Conservation (phyloP, 1,140 invertebrate species). For the Tetramorium alpestre region DNA sequence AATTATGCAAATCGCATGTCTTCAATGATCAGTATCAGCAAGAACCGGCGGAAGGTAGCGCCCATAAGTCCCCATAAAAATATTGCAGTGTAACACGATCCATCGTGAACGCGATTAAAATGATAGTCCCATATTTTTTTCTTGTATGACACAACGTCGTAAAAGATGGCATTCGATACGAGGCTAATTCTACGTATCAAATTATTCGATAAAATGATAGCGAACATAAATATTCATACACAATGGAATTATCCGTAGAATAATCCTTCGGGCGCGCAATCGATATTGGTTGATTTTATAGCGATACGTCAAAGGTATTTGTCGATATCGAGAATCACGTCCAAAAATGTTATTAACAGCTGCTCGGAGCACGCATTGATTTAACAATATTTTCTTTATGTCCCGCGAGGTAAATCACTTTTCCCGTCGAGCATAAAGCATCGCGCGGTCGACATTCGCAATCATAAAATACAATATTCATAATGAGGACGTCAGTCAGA, state of each 20-base stretch:
- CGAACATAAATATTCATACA: slow-evolving; percentile 13
- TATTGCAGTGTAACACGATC: slow-evolving; percentile 44
- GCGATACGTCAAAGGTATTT: slow-evolving; percentile 23
- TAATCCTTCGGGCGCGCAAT: slow-evolving; percentile 6
- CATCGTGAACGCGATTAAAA: slow-evolving; percentile 22
- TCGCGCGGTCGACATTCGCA: slow-evolving; percentile 41
- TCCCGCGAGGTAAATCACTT: slow-evolving; percentile 49
- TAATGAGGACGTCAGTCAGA: slow-evolving; percentile 74
- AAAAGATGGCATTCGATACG: slow-evolving; percentile 19
- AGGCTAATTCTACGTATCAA: slow-evolving; percentile 12
- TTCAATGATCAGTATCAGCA: slow-evolving; percentile 39
- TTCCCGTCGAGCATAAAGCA: slow-evolving; percentile 52
- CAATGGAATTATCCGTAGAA: slow-evolving; percentile 19
- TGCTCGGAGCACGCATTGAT: slow-evolving; percentile 41
- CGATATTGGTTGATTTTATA: slow-evolving; percentile 35
- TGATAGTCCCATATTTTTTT: slow-evolving; percentile 11
- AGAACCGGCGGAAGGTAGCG: not conserved
- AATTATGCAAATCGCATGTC: slow-evolving; percentile 56
- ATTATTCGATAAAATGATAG: not conserved
- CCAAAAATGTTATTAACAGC: slow-evolving; percentile 51
- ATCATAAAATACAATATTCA: slow-evolving; percentile 80
- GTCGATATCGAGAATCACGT: slow-evolving; percentile 34
- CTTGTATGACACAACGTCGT: not conserved
- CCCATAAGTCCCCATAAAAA: slow-evolving; percentile 36
- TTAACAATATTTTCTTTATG: slow-evolving; percentile 60